These are phyloP conservation scores for Centrocercus urophasianus DNA, from an alignment of 2,113 vertebrate genomes.

Conservation along the genomic window DNA sequence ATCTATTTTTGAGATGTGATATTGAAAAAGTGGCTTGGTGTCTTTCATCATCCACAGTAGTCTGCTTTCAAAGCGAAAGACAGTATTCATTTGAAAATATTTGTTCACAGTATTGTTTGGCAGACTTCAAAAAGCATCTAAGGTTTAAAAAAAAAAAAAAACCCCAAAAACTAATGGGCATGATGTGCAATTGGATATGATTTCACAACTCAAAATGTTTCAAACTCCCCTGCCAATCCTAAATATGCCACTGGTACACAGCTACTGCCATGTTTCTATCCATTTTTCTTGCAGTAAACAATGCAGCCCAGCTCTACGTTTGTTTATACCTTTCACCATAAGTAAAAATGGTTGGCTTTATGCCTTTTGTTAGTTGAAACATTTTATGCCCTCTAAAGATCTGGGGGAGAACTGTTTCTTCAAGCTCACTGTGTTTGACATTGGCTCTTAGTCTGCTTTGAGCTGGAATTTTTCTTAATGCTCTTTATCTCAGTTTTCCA, in stretches of 20 bases:
- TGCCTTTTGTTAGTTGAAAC: neutral
- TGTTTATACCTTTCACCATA: neutral
- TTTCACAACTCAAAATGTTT: neutral
- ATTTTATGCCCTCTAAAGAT: neutral
- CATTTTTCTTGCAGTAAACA: neutral
- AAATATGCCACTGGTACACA: neutral
- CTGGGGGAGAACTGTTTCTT: neutral
- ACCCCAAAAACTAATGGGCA: neutral
- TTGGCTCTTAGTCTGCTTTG: neutral
- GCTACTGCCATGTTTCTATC: neutral
- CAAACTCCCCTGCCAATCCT: neutral
- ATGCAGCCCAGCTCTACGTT: neutral
- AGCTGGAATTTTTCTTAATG: constrained; percentile 20
- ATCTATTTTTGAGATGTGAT: neutral
- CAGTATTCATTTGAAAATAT: neutral
- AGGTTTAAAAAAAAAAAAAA: neutral
- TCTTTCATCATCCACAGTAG: neutral
- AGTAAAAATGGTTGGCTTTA: neutral
- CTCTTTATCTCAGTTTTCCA: neutral
- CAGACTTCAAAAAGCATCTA: neutral
- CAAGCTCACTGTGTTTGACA: neutral
- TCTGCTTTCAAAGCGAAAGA: neutral
- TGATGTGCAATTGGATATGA: neutral
- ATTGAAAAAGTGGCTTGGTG: neutral
- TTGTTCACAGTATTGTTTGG: neutral